Evolutionary conservation across 2,888 invertebrate genomes (phyloP).

Genomic region (Notodonta dromedarius): DNA sequence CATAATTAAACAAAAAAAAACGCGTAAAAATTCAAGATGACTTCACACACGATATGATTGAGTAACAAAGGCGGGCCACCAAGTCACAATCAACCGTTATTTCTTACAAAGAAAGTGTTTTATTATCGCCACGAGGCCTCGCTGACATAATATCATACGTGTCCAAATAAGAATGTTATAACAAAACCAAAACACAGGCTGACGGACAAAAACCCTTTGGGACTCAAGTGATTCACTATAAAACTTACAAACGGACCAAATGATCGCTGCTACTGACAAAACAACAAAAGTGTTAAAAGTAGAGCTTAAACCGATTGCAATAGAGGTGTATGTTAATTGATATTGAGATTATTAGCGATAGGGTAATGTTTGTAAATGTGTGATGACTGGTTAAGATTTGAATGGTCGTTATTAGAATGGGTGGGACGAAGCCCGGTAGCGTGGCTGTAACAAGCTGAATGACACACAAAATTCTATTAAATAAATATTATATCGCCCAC

Average conservation of each 20-base stretch:
- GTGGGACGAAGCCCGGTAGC: conserved; percentile 74
- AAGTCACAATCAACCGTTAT: conserved; percentile 52
- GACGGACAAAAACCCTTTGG: conserved; percentile 41
- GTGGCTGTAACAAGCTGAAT: conserved; percentile 64
- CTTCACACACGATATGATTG: conserved; percentile 18
- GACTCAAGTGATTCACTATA: conserved; percentile 73
- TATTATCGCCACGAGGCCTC: conserved; percentile 56
- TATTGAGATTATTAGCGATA: not conserved
- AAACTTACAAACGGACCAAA: conserved; percentile 47
- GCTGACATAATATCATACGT: conserved; percentile 76
- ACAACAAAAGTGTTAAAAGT: conserved; percentile 9
- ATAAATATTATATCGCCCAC: conserved; percentile 70
- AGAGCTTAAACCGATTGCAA: conserved; percentile 28
- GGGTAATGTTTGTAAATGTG: conserved; percentile 28
- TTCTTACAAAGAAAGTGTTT: conserved; percentile 61
- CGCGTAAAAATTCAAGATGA: conserved; percentile 12
- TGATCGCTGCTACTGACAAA: conserved; percentile 13
- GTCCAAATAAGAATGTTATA: conserved; percentile 61
- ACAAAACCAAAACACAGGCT: conserved; percentile 57
- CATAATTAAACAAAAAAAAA: conserved; percentile 1
- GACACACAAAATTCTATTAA: conserved; percentile 66
- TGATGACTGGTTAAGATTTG: conserved; percentile 60
- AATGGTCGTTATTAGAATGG: conserved; percentile 53
- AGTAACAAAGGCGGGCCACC: conserved; percentile 15
- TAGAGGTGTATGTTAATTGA: conserved; percentile 41